These are phyloP conservation scores for Polylopha cassiicola DNA, from an alignment of 2,888 invertebrate genomes.

Conservation along the genomic window DNA sequence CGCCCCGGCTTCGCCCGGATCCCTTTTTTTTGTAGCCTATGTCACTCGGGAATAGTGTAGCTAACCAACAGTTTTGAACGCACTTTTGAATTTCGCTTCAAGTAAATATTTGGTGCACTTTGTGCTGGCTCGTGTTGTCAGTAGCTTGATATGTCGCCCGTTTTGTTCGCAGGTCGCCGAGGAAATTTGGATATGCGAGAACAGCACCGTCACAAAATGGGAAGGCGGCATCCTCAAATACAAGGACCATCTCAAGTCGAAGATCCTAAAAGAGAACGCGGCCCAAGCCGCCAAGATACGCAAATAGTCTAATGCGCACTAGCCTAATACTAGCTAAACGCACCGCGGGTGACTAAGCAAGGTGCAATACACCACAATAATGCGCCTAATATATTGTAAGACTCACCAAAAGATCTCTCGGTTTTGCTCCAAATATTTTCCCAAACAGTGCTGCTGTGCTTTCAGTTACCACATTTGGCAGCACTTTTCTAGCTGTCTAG, in stretches of 20 bases:
- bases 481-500: too few species aligned
- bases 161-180: slow-evolving; percentile 89
- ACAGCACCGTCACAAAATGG: slow-evolving; percentile 97
- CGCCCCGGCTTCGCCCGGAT: too few species aligned
- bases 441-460: too few species aligned
- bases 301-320: slow-evolving; percentile 49
- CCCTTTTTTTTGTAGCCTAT: too few species aligned
- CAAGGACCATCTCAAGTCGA: slow-evolving; percentile 94
- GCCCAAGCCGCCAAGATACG: slow-evolving; percentile 68
- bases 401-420: neutral
- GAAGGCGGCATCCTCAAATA: slow-evolving; percentile 96
- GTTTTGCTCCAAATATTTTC: neutral
- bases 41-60: too few species aligned
- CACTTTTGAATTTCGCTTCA: too few species aligned
- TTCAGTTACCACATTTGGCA: too few species aligned
- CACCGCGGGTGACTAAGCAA: slow-evolving; percentile 8
- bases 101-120: neutral
- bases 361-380: neutral
- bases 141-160: neutral
- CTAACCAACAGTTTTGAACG: too few species aligned
- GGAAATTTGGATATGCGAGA: slow-evolving; percentile 99
- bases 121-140: neutral
- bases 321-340: slow-evolving; percentile 8
- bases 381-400: neutral
- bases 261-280: slow-evolving; percentile 86